phyloP scores from a whole-genome alignment of 2,113 vertebrate genomes.

The Rhinolophus sinicus region DNA sequence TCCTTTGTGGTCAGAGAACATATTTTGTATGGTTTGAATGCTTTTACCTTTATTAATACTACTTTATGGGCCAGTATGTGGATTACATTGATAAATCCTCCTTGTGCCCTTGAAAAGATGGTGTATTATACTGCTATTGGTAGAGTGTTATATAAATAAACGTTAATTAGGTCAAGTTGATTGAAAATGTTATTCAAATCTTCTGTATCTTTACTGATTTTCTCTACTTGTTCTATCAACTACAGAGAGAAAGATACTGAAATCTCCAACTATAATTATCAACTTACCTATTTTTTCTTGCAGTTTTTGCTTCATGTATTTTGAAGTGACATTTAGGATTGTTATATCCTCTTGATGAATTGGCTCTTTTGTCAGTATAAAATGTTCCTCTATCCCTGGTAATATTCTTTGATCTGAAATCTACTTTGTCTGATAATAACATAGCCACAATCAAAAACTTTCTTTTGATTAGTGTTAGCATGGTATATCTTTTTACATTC shows the following conservation, averaged over 20 bases:
- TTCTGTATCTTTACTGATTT: not conserved
- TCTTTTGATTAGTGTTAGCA: constrained; percentile 4
- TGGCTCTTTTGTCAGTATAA: not conserved
- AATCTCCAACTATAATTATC: not conserved
- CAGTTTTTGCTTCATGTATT: not conserved
- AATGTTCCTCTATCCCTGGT: constrained; percentile 17
- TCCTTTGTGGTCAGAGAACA: constrained; percentile 4
- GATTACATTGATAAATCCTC: not conserved
- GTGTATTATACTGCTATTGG: not conserved
- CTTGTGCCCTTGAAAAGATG: constrained; percentile 9
- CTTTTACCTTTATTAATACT: not conserved
- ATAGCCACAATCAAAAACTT: not conserved
- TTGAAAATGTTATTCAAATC: constrained; percentile 1
- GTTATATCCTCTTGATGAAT: not conserved
- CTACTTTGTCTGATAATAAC: not conserved
- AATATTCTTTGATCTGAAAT: constrained; percentile 37
- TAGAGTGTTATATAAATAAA: not conserved
- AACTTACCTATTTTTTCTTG: constrained; percentile 10
- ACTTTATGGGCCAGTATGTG: not conserved
- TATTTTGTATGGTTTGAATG: not conserved
- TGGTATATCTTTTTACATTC: not conserved
- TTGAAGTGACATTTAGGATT: constrained; percentile 24
- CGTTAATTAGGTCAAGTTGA: not conserved
- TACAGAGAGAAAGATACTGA: not conserved
- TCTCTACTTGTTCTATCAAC: not conserved